phyloP scores from a whole-genome alignment of 1,140 invertebrate genomes.

The Caenorhabditis tropicalis region DNA sequence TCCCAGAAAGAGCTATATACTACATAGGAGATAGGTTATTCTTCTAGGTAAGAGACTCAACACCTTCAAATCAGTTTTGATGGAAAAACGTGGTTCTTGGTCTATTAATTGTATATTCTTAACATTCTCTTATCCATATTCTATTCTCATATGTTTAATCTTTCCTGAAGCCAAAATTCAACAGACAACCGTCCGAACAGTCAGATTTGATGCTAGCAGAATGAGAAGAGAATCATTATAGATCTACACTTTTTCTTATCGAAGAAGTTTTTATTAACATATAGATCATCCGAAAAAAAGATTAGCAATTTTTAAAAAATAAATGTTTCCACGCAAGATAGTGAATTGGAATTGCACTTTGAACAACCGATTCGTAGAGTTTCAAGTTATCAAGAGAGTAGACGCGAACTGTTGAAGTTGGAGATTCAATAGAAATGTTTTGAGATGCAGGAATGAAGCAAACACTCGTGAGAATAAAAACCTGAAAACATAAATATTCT shows the following conservation, averaged over 20 bases:
- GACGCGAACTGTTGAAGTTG: background rate
- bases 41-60: background rate
- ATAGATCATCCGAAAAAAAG: too few species aligned
- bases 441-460: background rate
- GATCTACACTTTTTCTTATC: background rate
- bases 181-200: background rate
- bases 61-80: background rate
- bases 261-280: too few species aligned
- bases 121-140: conserved; percentile 26
- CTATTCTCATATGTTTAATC: background rate
- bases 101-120: background rate
- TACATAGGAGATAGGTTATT: background rate
- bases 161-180: background rate
- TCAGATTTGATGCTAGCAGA: background rate
- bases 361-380: conserved; percentile 1
- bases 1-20: too few species aligned
- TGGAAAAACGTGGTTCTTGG: background rate
- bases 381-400: conserved; percentile 7
- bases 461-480: background rate
- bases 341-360: background rate
- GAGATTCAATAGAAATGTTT: background rate
- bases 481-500: background rate
- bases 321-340: conserved; percentile 6
- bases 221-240: background rate
- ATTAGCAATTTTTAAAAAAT: background rate